Evolutionary conservation across 2,888 invertebrate genomes (phyloP).

Genomic region (Noctuana brunneofusca): DNA sequence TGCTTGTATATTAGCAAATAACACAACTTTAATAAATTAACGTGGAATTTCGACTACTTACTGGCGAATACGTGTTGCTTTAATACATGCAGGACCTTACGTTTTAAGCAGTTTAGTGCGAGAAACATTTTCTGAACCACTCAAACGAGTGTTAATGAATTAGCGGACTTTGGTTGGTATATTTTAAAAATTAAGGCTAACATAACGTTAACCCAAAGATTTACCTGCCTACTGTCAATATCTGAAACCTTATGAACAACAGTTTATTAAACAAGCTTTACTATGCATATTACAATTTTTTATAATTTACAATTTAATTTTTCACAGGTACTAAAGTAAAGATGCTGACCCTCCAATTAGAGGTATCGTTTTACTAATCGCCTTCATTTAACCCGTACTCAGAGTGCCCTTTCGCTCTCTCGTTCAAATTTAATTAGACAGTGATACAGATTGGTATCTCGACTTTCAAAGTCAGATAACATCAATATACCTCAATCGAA

Average conservation of each 20-base stretch:
- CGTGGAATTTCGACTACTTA: too few relatives aligned
- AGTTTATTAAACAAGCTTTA: neutral
- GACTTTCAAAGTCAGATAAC: slow-evolving; percentile 30
- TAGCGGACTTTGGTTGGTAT: slow-evolving; percentile 10
- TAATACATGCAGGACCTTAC: neutral
- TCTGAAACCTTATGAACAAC: neutral
- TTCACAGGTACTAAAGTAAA: slow-evolving; percentile 9
- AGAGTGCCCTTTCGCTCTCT: slow-evolving; percentile 27
- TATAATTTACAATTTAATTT: slow-evolving; percentile 7
- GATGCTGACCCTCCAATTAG: slow-evolving; percentile 31
- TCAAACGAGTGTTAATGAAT: slow-evolving; percentile 3
- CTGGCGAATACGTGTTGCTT: too few relatives aligned
- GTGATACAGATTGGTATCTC: slow-evolving; percentile 30
- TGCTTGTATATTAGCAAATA: too few relatives aligned
- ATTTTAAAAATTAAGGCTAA: slow-evolving; percentile 11
- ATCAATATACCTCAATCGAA: slow-evolving; percentile 15
- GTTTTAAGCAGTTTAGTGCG: neutral
- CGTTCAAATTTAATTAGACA: slow-evolving; percentile 30
- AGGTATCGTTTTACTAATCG: slow-evolving; percentile 35
- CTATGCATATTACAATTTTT: neutral
- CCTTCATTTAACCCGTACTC: slow-evolving; percentile 25
- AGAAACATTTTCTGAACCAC: neutral
- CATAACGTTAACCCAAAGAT: neutral
- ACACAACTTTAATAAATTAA: too few relatives aligned
- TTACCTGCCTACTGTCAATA: neutral